Evolutionary conservation across 2,113 vertebrate genomes (phyloP).

Genomic region (Trichomycterus rosablanca): DNA sequence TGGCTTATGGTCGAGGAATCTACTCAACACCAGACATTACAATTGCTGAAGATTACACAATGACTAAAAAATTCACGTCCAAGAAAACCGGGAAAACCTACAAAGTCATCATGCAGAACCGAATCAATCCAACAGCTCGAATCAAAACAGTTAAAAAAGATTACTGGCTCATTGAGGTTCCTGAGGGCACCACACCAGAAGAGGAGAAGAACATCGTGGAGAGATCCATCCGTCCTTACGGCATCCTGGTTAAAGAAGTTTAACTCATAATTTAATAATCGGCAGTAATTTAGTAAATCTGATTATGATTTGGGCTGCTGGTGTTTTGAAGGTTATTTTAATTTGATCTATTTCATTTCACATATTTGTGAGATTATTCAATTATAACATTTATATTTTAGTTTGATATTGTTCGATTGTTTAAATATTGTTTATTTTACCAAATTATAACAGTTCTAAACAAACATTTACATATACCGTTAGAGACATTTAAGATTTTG

Average conservation of each 20-base stretch:
- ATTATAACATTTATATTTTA: too few species aligned
- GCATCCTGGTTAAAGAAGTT: slow-evolving; percentile 52
- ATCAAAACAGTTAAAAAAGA: slow-evolving; percentile 29
- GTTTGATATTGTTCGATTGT: too few species aligned
- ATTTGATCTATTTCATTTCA: too few species aligned
- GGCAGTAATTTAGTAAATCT: too few species aligned
- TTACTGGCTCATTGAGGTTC: slow-evolving; percentile 54
- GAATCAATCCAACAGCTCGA: slow-evolving; percentile 54
- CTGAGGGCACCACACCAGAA: background rate
- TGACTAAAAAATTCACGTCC: slow-evolving; percentile 52
- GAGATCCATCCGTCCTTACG: slow-evolving; percentile 56
- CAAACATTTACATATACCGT: too few species aligned
- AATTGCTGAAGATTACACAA: slow-evolving; percentile 39
- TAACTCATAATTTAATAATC: too few species aligned
- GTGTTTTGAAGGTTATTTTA: too few species aligned
- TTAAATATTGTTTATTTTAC: too few species aligned
- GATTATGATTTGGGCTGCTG: too few species aligned
- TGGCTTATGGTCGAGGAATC: slow-evolving; percentile 45
- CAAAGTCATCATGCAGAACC: slow-evolving; percentile 62
- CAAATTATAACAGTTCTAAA: too few species aligned
- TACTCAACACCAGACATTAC: slow-evolving; percentile 56
- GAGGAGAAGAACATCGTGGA: slow-evolving; percentile 50
- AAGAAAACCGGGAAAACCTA: slow-evolving; percentile 51
- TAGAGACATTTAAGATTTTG: too few species aligned
- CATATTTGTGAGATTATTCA: too few species aligned